A percentile compares a stretch with the other conserved stretches of the same genome.
Conservation (phyloP, 1,140 invertebrate species). For the Cotesia vestalis region DNA sequence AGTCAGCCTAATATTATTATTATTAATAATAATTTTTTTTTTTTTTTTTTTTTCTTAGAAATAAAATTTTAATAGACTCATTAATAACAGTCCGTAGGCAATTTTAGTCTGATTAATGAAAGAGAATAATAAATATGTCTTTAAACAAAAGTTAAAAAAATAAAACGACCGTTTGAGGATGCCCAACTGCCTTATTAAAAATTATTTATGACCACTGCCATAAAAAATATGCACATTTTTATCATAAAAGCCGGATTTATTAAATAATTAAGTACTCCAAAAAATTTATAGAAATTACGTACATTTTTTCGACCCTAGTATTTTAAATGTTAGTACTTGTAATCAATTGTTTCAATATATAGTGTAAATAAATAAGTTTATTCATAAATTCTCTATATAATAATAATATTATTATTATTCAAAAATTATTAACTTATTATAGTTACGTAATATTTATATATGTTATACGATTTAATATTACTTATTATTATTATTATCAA, state of each 20-base stretch:
- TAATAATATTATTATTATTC: slow-evolving; percentile 31
- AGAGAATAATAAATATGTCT: not conserved
- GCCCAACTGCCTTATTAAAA: slow-evolving; percentile 53
- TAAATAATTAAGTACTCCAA: not conserved
- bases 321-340: slow-evolving; percentile 25
- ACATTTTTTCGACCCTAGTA: slow-evolving; percentile 27
- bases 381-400: slow-evolving; percentile 45
- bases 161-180: slow-evolving; percentile 40
- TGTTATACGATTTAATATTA: slow-evolving; percentile 40
- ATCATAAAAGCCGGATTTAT: not conserved
- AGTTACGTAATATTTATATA: slow-evolving; percentile 56
- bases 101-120: too few relatives aligned
- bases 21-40: not conserved
- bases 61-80: not conserved
- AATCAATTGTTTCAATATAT: slow-evolving; percentile 35
- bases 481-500: too few relatives aligned
- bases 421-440: slow-evolving; percentile 62
- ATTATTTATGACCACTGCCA: slow-evolving; percentile 56
- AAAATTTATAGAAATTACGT: slow-evolving; percentile 3
- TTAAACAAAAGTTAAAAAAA: slow-evolving; percentile 20
- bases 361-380: slow-evolving; percentile 62
- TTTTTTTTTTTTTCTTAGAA: not conserved
- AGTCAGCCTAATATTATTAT: too few relatives aligned
- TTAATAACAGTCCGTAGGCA: slow-evolving; percentile 2
- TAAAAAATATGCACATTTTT: slow-evolving; percentile 30